Base-by-base conservation (phyloP, 2,113 vertebrate genomes). In the Leptodactylus fuscus region DNA sequence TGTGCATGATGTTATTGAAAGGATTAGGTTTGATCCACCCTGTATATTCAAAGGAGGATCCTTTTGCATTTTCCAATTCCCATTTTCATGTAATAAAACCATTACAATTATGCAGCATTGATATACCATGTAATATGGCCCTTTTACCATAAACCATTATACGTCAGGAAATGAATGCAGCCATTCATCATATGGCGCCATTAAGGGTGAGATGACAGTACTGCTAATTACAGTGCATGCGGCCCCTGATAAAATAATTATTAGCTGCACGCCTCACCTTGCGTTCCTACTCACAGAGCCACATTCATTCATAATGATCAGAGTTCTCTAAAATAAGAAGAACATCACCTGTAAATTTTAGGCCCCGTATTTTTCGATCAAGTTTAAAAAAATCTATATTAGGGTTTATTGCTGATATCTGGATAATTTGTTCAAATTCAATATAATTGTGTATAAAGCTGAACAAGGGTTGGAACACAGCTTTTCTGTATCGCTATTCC, bases 141-240 rank as follows among this genome's bases (percentile, higher is more conserved):
- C 5, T 71, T 73, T 82, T 41, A 38, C 5, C 44, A 82, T 51
- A 71, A 67, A 32, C 15, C 58, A 67, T 62, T 48, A 15, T 38
- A 81, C 16, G 44, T 51, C 7, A 13, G 27, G 49, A 77, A 77
- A 36, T 53, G 29, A 77, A 53, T 53, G 48, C 29, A 22, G 18
- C 6, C 18, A 53, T 77, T 78, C 29, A 34, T 77, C 49, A 12
- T 77, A 34, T 77, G 48, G 74, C 10, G 18, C 74, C 29, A 77
- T 53, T 78, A 58, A 78, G 7, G n/a, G 75, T 38, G 75, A 55
- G 10, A 55, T 55, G 32, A 55, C 49, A n/a, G 29, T 36, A 13
- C 32, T 55, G 75, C 29, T 76, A 51, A 76, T 51, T 76, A 29
- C 5, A 76, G 58, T 62, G 58, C 4, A 62, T 27, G 58, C 58